These are phyloP conservation scores for Cebidichthys violaceus DNA, from an alignment of 2,113 vertebrate genomes.

Conservation along the genomic window DNA sequence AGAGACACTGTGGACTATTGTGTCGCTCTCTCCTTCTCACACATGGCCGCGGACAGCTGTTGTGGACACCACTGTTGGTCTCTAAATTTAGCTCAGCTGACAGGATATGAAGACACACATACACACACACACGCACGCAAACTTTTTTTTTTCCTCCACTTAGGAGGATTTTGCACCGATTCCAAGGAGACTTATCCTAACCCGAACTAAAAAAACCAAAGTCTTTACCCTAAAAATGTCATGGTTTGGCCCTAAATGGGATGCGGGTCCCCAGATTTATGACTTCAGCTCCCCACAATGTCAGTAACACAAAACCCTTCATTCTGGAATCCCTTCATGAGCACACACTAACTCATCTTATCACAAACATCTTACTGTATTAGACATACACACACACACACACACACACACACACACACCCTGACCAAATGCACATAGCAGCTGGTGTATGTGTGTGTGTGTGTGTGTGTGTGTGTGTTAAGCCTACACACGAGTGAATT, in stretches of 20 bases:
- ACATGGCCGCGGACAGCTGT: constrained; percentile 67
- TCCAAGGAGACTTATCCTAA: not conserved
- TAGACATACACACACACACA: not conserved
- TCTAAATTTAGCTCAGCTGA: constrained; percentile 72
- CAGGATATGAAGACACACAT: constrained; percentile 1
- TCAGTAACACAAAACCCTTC: not conserved
- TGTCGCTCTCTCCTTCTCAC: constrained; percentile 29
- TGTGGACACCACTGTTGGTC: constrained; percentile 57
- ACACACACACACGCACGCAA: constrained; percentile 10
- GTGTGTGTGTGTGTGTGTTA: constrained; percentile 21
- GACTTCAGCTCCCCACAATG: not conserved
- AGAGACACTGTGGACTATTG: constrained; percentile 24
- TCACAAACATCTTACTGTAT: not conserved
- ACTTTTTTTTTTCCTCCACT: constrained; percentile 16
- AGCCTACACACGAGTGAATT: constrained; percentile 51
- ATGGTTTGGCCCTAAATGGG: not conserved
- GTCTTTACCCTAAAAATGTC: not conserved
- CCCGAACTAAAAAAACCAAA: not conserved
- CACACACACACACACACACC: too few species aligned
- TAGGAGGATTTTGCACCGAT: not conserved
- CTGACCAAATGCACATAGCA: constrained; percentile 33
- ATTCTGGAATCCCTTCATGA: not conserved
- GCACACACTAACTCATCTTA: not conserved
- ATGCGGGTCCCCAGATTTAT: not conserved
- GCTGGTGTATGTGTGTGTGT: constrained; percentile 28